phyloP scores from a whole-genome alignment of 2,113 vertebrate species.

The Hippoglossus stenolepis region DNA sequence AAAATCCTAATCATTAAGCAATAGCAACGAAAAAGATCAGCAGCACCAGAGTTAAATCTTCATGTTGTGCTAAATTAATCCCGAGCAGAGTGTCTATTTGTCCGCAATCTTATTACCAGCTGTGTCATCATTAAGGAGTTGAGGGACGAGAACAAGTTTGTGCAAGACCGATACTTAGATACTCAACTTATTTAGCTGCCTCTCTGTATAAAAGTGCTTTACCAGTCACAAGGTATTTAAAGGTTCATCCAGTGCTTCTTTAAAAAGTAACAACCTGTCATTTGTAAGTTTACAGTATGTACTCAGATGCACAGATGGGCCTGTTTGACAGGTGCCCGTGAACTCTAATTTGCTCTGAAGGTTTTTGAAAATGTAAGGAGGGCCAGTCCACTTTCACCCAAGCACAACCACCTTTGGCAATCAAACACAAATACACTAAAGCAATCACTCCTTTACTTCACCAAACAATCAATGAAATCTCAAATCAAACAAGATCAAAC shows the following conservation, averaged over 20 bases:
- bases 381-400: no score
- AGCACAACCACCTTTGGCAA: no score
- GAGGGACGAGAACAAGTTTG: constrained; percentile 14
- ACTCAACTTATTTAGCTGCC: not conserved
- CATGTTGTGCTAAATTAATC: not conserved
- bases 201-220: constrained; percentile 15
- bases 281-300: no score
- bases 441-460: no score
- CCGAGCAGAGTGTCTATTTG: not conserved
- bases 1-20: constrained; percentile 35
- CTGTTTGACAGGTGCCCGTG: no score
- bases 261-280: not conserved
- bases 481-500: no score
- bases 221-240: constrained; percentile 10
- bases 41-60: not conserved
- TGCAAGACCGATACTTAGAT: not conserved
- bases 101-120: not conserved
- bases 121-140: constrained; percentile 13
- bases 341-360: no score
- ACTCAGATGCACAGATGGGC: no score
- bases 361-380: no score
- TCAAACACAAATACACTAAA: no score
- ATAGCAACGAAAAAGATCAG: constrained; percentile 3
- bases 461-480: no score
- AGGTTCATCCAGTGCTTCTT: constrained; percentile 18